A percentile compares a stretch with the other conserved stretches of the same genome.
These are phyloP conservation scores for Bucco capensis DNA, from an alignment of 2,113 vertebrate genomes.

Conservation along the genomic window DNA sequence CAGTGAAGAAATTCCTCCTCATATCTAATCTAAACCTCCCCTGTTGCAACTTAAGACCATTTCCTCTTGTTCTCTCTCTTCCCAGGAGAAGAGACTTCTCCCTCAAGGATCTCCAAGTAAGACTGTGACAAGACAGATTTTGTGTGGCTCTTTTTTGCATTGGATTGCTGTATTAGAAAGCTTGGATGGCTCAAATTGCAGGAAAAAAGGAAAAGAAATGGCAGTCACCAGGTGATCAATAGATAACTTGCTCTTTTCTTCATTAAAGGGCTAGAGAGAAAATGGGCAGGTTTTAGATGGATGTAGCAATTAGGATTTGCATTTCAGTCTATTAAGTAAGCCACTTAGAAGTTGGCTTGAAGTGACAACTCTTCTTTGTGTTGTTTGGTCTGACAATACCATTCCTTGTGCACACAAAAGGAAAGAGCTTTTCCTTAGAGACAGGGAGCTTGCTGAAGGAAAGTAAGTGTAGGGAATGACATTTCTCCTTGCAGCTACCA, in stretches of 20 bases:
- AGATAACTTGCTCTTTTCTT: not conserved
- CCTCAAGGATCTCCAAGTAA: not conserved
- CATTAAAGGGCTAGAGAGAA: not conserved
- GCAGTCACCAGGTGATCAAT: not conserved
- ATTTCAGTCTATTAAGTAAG: not conserved
- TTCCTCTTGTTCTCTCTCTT: too few relatives aligned
- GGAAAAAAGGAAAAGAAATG: not conserved
- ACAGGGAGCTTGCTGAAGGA: not conserved
- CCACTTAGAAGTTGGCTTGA: not conserved
- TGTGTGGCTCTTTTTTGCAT: not conserved
- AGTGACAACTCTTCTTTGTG: not conserved
- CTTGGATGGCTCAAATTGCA: not conserved
- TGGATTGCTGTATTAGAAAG: not conserved
- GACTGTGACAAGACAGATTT: not conserved
- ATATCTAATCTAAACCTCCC: too few relatives aligned
- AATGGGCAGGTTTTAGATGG: not conserved
- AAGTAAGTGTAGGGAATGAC: not conserved
- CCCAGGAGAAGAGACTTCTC: too few relatives aligned
- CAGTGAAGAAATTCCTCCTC: too few relatives aligned
- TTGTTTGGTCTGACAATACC: not conserved
- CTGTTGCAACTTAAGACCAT: too few relatives aligned
- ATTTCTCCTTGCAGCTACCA: not conserved
- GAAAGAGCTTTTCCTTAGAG: not conserved
- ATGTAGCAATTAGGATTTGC: not conserved
- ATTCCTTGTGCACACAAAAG: not conserved